Percentiles rank a stretch among this genome's conserved stretches.
These are phyloP conservation scores for Lineus longissimus DNA, from an alignment of 1,140 invertebrate genomes.

Conservation along the genomic window DNA sequence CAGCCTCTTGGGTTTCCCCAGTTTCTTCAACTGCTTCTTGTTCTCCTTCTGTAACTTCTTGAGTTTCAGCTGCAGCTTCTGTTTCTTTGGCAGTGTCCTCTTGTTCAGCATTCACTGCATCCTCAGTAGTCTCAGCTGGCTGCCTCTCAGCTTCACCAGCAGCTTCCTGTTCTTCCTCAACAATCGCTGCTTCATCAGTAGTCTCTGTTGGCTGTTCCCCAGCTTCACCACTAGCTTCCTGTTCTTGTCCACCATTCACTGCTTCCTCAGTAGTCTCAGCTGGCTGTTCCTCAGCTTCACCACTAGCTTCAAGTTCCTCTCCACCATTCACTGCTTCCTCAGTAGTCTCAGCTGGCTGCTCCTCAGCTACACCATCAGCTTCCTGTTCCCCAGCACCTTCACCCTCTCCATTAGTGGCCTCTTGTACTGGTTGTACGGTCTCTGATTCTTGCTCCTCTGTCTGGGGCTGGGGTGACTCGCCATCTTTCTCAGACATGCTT, in stretches of 20 bases:
- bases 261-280: background rate
- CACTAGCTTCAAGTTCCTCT: conserved; percentile 13
- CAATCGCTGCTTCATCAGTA: background rate
- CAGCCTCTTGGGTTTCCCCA: background rate
- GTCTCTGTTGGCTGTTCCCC: background rate
- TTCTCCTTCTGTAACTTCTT: background rate
- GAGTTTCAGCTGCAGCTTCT: background rate
- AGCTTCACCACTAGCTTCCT: background rate
- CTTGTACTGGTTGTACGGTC: conserved; percentile 3
- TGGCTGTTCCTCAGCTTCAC: conserved; percentile 6
- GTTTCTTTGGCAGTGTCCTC: background rate
- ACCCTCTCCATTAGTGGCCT: background rate
- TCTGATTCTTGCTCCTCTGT: conserved; percentile 5
- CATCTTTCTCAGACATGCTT: no score
- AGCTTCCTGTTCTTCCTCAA: conserved; percentile 4
- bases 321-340: background rate
- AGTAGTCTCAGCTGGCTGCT: background rate
- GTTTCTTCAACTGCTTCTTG: background rate
- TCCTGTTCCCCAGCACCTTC: conserved; percentile 11
- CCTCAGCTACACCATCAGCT: conserved; percentile 9
- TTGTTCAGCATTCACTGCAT: background rate
- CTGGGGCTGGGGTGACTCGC: background rate
- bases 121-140: background rate
- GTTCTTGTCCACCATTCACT: conserved; percentile 2
- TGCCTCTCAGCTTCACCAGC: background rate